These are phyloP conservation scores for Lagodon rhomboides DNA, from an alignment of 2,797 vertebrate species.

Conservation along the genomic window DNA sequence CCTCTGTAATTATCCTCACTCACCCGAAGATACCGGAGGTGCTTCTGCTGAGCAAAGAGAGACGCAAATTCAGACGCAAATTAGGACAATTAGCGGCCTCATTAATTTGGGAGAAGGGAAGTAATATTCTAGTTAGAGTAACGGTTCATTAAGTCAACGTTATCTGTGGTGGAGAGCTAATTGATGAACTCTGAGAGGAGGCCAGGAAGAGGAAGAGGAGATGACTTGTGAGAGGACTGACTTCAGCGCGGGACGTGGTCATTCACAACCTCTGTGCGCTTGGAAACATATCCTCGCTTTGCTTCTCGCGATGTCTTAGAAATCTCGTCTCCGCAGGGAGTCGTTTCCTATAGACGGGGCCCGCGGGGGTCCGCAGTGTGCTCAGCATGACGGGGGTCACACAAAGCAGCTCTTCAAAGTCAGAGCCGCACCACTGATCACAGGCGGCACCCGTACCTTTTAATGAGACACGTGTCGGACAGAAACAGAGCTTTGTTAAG, in stretches of 20 bases:
- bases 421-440: conserved; percentile 49
- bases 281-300: too few relatives aligned
- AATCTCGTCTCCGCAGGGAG: conserved; percentile 24
- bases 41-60: conserved; percentile 61
- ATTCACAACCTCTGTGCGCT: neutral
- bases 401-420: conserved; percentile 41
- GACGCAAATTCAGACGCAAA: conserved; percentile 72
- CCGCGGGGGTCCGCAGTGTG: conserved; percentile 2
- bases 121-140: conserved; percentile 79
- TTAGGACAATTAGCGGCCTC: conserved; percentile 84
- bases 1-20: conserved; percentile 83
- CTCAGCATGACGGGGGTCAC: conserved; percentile 33
- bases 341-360: neutral
- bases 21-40: conserved; percentile 80
- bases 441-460: conserved; percentile 8
- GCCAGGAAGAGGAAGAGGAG: conserved; percentile 42
- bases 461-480: conserved; percentile 24
- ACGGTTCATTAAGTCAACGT: conserved; percentile 80
- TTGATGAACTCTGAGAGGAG: conserved; percentile 70
- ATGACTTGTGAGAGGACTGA: conserved; percentile 32
- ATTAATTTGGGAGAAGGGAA: conserved; percentile 84
- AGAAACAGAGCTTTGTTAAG: neutral
- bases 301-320: conserved; percentile 25
- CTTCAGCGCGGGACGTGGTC: neutral
- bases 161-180: conserved; percentile 71